These are phyloP conservation scores for Dastarcus helophoroides DNA, from an alignment of 2,888 invertebrate species.

Conservation along the genomic window DNA sequence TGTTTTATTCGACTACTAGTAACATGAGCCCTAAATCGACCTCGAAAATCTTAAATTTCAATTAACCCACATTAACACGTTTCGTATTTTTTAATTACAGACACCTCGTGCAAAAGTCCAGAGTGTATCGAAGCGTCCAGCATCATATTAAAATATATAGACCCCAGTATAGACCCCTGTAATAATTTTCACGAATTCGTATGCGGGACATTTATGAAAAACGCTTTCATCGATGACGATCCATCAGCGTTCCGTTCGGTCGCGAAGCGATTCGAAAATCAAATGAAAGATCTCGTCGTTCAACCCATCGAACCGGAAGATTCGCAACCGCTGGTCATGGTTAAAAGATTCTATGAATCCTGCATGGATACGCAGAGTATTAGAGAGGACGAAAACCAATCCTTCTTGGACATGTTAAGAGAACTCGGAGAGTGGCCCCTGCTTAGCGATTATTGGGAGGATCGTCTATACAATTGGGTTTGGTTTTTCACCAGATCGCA, in stretches of 20 bases:
- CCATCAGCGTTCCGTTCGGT: conserved; percentile 11
- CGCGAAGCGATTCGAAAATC: conserved; percentile 14
- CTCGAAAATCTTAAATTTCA: too few species aligned
- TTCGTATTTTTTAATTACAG: too few species aligned
- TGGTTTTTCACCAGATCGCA: too few species aligned
- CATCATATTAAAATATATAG: conserved; percentile 53
- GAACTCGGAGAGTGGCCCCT: conserved; percentile 28
- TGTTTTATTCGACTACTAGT: too few species aligned
- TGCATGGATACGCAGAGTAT: conserved; percentile 20
- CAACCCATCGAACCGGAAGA: conserved; percentile 10
- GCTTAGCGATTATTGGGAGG: conserved; percentile 16
- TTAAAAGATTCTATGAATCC: conserved; percentile 20
- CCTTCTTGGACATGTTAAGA: conserved; percentile 18
- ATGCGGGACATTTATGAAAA: conserved; percentile 58
- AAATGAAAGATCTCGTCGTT: conserved; percentile 18
- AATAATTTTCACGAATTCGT: conserved; percentile 68
- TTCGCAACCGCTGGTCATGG: conserved; percentile 14
- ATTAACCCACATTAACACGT: too few species aligned
- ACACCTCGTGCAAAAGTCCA: too few species aligned
- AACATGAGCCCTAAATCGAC: too few species aligned
- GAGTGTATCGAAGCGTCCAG: conserved; percentile 67
- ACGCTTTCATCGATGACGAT: conserved; percentile 38
- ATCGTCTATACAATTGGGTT: too few species aligned
- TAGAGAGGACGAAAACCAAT: conserved; percentile 13
- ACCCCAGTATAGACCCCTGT: conserved; percentile 56